Evolutionary conservation across 2,113 vertebrate species (phyloP), one percentile per base, ranked within the genome.

Genomic region (Hydropotes inermis): DNA sequence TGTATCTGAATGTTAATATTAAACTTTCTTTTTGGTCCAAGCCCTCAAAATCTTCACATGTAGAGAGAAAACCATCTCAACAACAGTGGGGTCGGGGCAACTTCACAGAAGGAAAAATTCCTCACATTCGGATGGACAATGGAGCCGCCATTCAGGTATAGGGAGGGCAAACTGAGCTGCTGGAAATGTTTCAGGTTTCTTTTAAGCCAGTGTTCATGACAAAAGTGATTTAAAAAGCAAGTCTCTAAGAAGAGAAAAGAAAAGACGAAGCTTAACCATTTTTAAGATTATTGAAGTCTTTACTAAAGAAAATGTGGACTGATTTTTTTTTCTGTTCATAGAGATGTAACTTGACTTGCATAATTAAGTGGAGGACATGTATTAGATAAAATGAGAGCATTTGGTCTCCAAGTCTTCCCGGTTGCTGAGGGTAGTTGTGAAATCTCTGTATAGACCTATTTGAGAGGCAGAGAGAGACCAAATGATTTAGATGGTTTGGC

Each of bases 61-160:
- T 97, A 86, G 98, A 97, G 87, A 98, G 98, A 98, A 99, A 98
- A 97, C 85, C 98, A 96, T 98, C 98, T 95, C 97, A 98, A 25
- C 98, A 98, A 28, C 98, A 94, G 11, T 97, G 98, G 98, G 95
- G 87, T 79, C 98, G 98, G 58, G 93, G 93, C 93, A 98, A 86
- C 96, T 97, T 96, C 61, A 25, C 96, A 9, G 99, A 99, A 98
- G 99, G 97, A 96, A 99, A 99, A 96, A 98, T 99, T 76, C 99
- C 98, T 93, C 99, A 99, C 95, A 98, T 98, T 43, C 98, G 99
- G 23, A 99, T 99, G 97, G 98, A 99, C 27, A 97, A 98, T 61
- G 99, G 99, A 76, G 97, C 98, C 60, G 98, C 99, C 91, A 98
- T 99, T 86, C 98, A 98, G 99, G 99, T 99, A 99, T 33, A 91